phyloP scores from a whole-genome alignment of 1,140 invertebrate species.

The Coptotermes formosanus region DNA sequence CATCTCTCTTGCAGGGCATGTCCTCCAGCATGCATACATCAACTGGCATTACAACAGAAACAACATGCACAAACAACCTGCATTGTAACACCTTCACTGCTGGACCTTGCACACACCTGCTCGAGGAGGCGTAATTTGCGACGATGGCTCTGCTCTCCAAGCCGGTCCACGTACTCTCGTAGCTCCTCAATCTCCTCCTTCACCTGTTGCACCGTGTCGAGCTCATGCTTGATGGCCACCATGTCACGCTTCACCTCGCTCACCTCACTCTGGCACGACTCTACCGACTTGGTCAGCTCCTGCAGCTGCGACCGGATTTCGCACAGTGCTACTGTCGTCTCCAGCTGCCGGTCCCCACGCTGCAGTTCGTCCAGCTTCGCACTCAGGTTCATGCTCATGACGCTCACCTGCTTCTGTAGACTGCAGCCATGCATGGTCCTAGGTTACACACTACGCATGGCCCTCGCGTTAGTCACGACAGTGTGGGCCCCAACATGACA shows the following conservation, averaged over 20 bases:
- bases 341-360: slow-evolving; percentile 65
- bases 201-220: slow-evolving; percentile 88
- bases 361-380: slow-evolving; percentile 89
- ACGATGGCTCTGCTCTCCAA: slow-evolving; percentile 84
- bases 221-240: slow-evolving; percentile 89
- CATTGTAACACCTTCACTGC: too few species aligned
- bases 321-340: slow-evolving; percentile 84
- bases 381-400: slow-evolving; percentile 92
- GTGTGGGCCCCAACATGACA: slow-evolving; percentile 15
- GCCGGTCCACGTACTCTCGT: slow-evolving; percentile 82
- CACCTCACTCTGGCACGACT: slow-evolving; percentile 89
- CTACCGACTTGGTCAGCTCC: slow-evolving; percentile 88
- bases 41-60: too few species aligned
- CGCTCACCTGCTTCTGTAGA: slow-evolving; percentile 93
- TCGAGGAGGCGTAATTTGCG: slow-evolving; percentile 82
- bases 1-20: too few species aligned
- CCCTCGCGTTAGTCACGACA: slow-evolving; percentile 29
- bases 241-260: slow-evolving; percentile 88
- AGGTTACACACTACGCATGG: slow-evolving; percentile 33
- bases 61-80: too few species aligned
- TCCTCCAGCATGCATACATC: too few species aligned
- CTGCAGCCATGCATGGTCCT: slow-evolving; percentile 50
- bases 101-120: slow-evolving; percentile 61
- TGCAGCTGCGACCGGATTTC: slow-evolving; percentile 87
- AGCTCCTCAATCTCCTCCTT: slow-evolving; percentile 92